phyloP scores from a whole-genome alignment of 2,113 vertebrate species.

The Pithys albifrons region DNA sequence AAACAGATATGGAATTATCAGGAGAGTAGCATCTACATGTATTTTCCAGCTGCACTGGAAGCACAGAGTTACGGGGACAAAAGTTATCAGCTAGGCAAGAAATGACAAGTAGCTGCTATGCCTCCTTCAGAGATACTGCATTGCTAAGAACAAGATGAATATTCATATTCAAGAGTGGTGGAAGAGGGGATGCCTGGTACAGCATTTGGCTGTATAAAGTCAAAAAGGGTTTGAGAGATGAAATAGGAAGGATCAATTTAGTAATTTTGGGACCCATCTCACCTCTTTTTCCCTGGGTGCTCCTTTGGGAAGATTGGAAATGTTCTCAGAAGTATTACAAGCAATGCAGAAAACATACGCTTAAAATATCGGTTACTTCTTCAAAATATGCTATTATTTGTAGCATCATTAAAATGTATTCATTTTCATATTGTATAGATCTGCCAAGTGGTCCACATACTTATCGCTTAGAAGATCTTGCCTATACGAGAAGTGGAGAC shows the following conservation, averaged over 20 bases:
- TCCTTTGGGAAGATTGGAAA: neutral
- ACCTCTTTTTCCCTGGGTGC: neutral
- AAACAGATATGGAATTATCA: neutral
- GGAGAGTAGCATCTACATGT: neutral
- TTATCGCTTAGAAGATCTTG: slow-evolving; percentile 84
- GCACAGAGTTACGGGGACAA: neutral
- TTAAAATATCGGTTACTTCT: neutral
- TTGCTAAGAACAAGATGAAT: neutral
- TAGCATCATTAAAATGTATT: neutral
- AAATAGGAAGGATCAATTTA: neutral
- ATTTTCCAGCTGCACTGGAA: neutral
- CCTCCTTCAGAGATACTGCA: neutral
- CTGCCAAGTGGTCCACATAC: slow-evolving; percentile 80
- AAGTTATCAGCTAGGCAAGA: neutral
- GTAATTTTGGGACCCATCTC: neutral
- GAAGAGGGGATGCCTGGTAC: neutral
- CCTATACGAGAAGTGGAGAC: slow-evolving; percentile 85
- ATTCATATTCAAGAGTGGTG: neutral
- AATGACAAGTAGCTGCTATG: neutral
- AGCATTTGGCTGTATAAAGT: neutral
- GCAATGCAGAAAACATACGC: neutral
- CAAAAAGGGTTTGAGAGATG: neutral
- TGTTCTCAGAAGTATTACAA: neutral
- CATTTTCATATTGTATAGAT: slow-evolving; percentile 65
- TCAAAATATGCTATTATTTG: neutral